Evolutionary conservation across 2,888 invertebrate genomes (phyloP).

Genomic region (Cecidostiba fungosa): DNA sequence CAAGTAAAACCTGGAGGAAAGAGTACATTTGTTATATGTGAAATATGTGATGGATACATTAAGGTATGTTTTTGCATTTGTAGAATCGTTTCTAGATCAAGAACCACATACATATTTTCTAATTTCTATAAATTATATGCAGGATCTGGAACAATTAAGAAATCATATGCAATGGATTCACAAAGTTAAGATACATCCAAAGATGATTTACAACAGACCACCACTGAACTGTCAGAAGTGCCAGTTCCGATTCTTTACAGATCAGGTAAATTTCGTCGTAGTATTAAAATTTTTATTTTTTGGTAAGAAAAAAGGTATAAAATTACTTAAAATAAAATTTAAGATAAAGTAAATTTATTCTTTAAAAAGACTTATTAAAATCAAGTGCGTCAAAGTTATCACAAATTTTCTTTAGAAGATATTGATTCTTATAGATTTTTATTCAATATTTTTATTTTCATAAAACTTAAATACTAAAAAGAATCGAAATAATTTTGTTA

Average conservation of each 20-base stretch:
- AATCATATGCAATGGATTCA: slow-evolving; percentile 99
- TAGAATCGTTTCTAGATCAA: not conserved
- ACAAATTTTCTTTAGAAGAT: no score
- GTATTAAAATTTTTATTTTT: not conserved
- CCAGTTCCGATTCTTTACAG: slow-evolving; percentile 97
- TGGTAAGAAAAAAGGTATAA: not conserved
- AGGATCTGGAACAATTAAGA: slow-evolving; percentile 94
- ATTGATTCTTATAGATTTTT: slow-evolving; percentile 74
- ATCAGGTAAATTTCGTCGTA: slow-evolving; percentile 80
- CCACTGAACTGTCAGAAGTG: slow-evolving; percentile 98
- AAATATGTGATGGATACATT: slow-evolving; percentile 98
- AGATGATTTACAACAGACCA: slow-evolving; percentile 97
- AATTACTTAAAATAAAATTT: slow-evolving; percentile 16
- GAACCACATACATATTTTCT: not conserved
- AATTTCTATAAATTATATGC: slow-evolving; percentile 36
- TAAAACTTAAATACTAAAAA: slow-evolving; percentile 80
- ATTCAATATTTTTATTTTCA: slow-evolving; percentile 67
- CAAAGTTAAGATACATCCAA: slow-evolving; percentile 97
- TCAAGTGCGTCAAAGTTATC: no score
- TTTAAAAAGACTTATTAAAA: slow-evolving; percentile 79
- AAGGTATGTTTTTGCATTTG: slow-evolving; percentile 80
- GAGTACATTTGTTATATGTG: slow-evolving; percentile 95
- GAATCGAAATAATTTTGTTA: slow-evolving; percentile 86
- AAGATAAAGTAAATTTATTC: slow-evolving; percentile 71
- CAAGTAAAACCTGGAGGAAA: slow-evolving; percentile 83